Evolutionary conservation across 2,888 invertebrate species (phyloP), one percentile per base, ranked within the genome.

Genomic region (Schizotus pectinicornis): DNA sequence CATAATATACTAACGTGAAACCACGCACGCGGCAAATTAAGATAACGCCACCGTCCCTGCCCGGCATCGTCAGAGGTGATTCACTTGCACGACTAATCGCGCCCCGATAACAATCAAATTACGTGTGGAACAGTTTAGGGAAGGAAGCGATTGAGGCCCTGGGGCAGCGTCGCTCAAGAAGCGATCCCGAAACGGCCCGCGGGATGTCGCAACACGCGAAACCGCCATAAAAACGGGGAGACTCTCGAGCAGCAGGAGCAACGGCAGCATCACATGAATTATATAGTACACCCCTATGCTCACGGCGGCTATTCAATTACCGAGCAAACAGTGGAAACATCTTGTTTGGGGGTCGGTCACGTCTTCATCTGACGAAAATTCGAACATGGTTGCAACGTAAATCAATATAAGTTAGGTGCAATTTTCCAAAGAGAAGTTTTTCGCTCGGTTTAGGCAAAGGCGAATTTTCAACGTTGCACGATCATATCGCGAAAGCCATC

Each of bases 31-130:
- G 22, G 14, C 13, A 22, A 22, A 41, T 30, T 22, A 37, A 6
- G 12, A 37, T 12, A 6, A 39, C 39, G 39, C 39, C 39, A 12
- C 39, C 22, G 22, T 22, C 22, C 22, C 22, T 22, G 2, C 22
- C 22, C 5, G 22, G n/a, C n/a, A n/a, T n/a, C n/a, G n/a, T n/a
- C 14, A n/a, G 6, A 39, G 39, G 9, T 39, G 12, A 39, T 41
- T 41, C 41, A 41, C 22, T 31, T 22, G 22, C 22, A 22, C 22
- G 22, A 22, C 41, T 41, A 41, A 41, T 41, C 31, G 30, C 7
- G 22, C 31, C 31, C 41, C 11, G 41, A 41, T 41, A 41, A 41
- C 31, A 41, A 41, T 41, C 41, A 41, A 41, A 41, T 41, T 41
- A 41, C 14, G 22, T 41, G 14, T 14, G 30, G 22, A n/a, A 2